Base-by-base conservation (phyloP, 2,797 vertebrate species). In the Cirrhinus molitorella region DNA sequence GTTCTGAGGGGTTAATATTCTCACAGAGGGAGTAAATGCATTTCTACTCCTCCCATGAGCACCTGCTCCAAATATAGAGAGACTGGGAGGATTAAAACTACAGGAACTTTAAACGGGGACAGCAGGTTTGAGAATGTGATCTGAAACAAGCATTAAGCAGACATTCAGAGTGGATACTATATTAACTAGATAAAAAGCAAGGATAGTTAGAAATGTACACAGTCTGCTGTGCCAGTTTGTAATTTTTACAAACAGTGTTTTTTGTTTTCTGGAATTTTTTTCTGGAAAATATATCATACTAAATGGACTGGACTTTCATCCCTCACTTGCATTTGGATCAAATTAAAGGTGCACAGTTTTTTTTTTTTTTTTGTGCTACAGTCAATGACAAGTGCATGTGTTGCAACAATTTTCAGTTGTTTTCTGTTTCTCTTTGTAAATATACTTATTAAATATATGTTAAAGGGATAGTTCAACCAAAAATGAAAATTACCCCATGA, bases 1-100 rank as follows among this genome's bases (percentile, higher is more conserved):
- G 53, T 81, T 37, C 55, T 51, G 70, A 74, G 57, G 80, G 70
- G 68, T 81, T 63, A 81, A 66, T 73, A 74, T 74, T 65, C 57
- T 51, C 13, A 72, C 16, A 2, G 37, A 67, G 21, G 47, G 57
- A 51, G 23, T 59, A 83, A 70, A 77, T 23, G 73, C 63, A 81
- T 40, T 68, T 59, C 66, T 59, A 37, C 37, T 34, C 25, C 51
- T 31, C 25, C 51, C n/a, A 14, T 43, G 34, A 23, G 61, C 28
- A 51, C 12, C 25, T 51, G 45, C 28, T 37, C 76, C 43, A 31
- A 49, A 71, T 72, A 72, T 31, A 75, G 51, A 74, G 72, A 7
- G 31, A n/a, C 7, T 10, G 19, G 6, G 3, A 23, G 28, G 49
- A 55, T 57, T 57, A 40, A 57, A 75, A 40, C 34, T 57, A 40